Evolutionary conservation across 2,797 vertebrate species (phyloP).

Genomic region (Rhincodon typus): DNA sequence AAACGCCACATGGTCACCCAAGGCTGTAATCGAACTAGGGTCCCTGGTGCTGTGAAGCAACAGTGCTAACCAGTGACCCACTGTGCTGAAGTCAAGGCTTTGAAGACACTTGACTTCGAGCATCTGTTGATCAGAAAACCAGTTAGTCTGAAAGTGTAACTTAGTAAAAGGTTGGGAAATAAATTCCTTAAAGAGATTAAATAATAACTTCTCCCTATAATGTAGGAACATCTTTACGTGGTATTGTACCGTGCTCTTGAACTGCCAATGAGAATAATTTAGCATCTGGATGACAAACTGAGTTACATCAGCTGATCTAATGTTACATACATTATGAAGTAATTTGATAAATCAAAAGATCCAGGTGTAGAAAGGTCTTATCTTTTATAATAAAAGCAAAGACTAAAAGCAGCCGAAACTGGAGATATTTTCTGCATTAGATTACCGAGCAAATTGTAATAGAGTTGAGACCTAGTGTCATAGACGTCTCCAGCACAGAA

Average conservation of each 20-base stretch:
- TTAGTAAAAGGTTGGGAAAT: not conserved
- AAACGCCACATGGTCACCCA: too few relatives aligned
- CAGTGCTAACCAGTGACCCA: too few relatives aligned
- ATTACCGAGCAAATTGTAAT: not conserved
- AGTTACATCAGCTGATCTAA: not conserved
- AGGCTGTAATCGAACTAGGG: too few relatives aligned
- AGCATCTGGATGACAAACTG: not conserved
- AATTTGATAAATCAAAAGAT: not conserved
- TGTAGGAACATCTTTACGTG: not conserved
- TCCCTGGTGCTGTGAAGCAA: too few relatives aligned
- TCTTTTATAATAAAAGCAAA: not conserved
- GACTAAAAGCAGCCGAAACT: not conserved
- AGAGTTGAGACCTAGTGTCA: too few relatives aligned
- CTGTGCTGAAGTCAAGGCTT: too few relatives aligned
- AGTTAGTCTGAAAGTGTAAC: too few relatives aligned
- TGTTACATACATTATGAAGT: not conserved
- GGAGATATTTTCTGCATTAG: not conserved
- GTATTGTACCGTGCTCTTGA: not conserved
- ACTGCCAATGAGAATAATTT: not conserved
- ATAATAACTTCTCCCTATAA: not conserved
- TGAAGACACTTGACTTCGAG: not conserved
- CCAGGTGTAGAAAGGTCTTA: not conserved
- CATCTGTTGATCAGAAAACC: not conserved
- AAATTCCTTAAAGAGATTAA: not conserved
- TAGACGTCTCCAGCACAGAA: too few relatives aligned